A percentile compares a stretch with the other conserved stretches of the same genome.
Evolutionary conservation across 2,888 invertebrate genomes (phyloP).

Genomic region (Julus scanicus): DNA sequence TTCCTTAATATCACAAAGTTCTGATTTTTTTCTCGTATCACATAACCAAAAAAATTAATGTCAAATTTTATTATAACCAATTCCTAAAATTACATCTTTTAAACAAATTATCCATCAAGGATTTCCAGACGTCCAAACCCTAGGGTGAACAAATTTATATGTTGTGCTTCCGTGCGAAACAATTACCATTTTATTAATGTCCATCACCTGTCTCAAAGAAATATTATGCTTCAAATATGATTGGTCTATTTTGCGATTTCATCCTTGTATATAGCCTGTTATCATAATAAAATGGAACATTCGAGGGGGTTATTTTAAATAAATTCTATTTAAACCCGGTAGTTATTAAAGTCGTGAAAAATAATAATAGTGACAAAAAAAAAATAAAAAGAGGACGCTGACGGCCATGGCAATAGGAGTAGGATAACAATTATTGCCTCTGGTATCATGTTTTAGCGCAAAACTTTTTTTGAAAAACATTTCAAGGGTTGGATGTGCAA

Average conservation of each 20-base stretch:
- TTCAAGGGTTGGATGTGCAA: background rate
- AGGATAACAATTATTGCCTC: constrained; percentile 25
- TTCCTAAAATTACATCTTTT: too few relatives aligned
- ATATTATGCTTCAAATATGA: background rate
- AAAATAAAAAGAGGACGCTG: background rate
- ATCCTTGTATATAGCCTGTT: background rate
- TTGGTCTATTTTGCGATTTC: background rate
- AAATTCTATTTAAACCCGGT: background rate
- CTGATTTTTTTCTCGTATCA: too few relatives aligned
- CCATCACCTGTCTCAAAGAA: background rate
- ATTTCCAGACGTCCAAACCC: too few relatives aligned
- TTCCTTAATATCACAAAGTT: too few relatives aligned
- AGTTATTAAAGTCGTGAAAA: constrained; percentile 26
- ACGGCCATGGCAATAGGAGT: background rate
- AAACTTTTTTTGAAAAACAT: background rate
- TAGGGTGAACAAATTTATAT: too few relatives aligned
- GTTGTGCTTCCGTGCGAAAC: background rate
- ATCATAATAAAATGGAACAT: background rate
- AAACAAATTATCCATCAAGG: too few relatives aligned
- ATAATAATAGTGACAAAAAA: background rate
- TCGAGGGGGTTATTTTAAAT: background rate
- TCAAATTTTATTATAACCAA: too few relatives aligned
- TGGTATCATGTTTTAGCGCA: background rate
- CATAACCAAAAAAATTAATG: too few relatives aligned
- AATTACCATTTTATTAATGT: constrained; percentile 23